Base-by-base conservation (phyloP, 2,113 vertebrate genomes). In the Rhipidura dahli region DNA sequence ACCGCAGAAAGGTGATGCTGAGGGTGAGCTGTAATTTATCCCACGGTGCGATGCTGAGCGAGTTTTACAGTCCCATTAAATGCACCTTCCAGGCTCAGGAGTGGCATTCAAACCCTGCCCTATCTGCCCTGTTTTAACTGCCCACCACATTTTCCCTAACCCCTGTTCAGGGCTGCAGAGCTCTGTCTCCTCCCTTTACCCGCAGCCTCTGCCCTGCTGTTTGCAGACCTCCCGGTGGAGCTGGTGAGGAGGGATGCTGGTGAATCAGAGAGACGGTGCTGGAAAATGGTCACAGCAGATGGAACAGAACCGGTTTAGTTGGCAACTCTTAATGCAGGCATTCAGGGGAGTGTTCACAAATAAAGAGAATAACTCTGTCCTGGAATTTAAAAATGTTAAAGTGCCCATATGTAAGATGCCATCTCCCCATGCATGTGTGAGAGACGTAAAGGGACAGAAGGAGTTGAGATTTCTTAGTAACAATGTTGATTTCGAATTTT, bases 201-300 rank as follows among this genome's bases (percentile, higher is more conserved):
- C 7, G 0, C 69, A 81, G 76, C 83, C 89, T 89, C 72, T 86
- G 76, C 61, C 85, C 71, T 84, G 86, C 86, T 2, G 5, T 83
- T 78, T 50, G 73, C 85, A 83, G 90, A 63, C 69, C 89, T 93
- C 75, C 80, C 3, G 4, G 22, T 20, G 86, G 88, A 83, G 69
- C 64, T 2, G 0, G 60, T n/a, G 88, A 87, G 80, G 86, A 75
- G 60, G 76, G 79, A 90, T 70, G 79, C 85, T 83, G 88, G 83
- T 89, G 93, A 96, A 90, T 96, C 93, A 96, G 75, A 71, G 13
- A 47, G 78, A 22, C 27, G 45, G 71, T 81, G 93, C 90, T 92
- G 87, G 91, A 90, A 93, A 90, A 93, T 37, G 89, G 95, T 90
- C 89, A 79, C 9, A 83, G 94, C 92, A 97, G 92, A 96, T 96